Evolutionary conservation across 1,140 invertebrate species (phyloP), one percentile per base, ranked within the genome.

Genomic region (Panagrolaimus sp.): DNA sequence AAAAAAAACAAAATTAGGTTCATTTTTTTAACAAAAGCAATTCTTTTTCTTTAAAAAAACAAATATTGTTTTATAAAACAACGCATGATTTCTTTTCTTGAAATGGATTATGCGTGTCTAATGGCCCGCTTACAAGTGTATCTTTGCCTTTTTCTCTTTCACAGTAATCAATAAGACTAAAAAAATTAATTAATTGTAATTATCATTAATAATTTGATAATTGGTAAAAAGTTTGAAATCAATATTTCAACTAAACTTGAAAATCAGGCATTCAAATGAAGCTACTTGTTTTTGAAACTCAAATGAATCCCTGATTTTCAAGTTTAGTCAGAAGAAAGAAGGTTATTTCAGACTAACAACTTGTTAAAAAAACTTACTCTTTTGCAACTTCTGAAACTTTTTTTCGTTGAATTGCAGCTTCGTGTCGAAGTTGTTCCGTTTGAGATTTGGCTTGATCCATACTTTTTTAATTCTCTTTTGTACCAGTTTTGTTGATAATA

Each of bases 361-460:
- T n/a, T n/a, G n/a, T 0, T 1, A 10, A 68, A 43, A 62, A 52
- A 21, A 76, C 73, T 71, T 62, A 75, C 73, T 75, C 73, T 68
- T 75, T 75, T 21, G 73, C 63, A 14, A 76, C 73, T 72, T 75
- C 73, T 5, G 73, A 75, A 21, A 75, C 73, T 47, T 76, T 75
- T 48, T 75, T 75, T 3, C 73, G 68, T 17, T 67, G 70, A 24
- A 75, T 68, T 17, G 28, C 58, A 7, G 73, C 73, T 69, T 75
- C 73, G 12, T 44, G 26, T 21, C 73, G 68, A 17, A 75, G 73
- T 75, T 75, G 73, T 47, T 76, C 73, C 21, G 69, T 48, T 28
- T 67, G 24, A 8, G 65, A 6, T 68, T 68, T 70, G 15, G 58
- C 21, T 12, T 21, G 21, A 12, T 68, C 69, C 69, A 67, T 70